Evolutionary conservation across 2,113 vertebrate species (phyloP).

Genomic region (Crotophaga sulcirostris): DNA sequence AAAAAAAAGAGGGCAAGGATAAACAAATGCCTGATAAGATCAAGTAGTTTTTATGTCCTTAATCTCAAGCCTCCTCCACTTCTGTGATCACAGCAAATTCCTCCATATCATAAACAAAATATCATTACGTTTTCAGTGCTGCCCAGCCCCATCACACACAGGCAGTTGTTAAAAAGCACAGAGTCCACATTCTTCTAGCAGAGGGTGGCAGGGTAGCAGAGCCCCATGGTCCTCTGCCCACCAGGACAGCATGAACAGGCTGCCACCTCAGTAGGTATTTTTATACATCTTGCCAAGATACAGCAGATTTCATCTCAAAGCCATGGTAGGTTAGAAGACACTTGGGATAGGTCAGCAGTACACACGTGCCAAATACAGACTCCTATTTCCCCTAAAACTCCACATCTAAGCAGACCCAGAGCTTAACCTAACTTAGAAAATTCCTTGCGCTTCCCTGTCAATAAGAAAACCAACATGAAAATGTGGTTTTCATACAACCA

Average conservation of each 20-base stretch:
- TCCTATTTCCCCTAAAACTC: neutral
- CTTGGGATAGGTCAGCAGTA: neutral
- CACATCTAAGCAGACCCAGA: neutral
- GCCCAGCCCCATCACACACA: neutral
- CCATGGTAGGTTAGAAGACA: neutral
- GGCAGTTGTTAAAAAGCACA: neutral
- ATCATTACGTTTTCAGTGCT: neutral
- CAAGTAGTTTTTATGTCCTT: neutral
- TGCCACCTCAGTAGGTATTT: neutral
- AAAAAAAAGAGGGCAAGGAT: neutral
- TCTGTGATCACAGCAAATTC: neutral
- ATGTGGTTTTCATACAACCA: neutral
- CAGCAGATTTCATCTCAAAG: neutral
- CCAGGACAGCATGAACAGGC: neutral
- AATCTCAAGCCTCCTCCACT: neutral
- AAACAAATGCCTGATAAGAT: rapidly evolving
- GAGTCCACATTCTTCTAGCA: neutral
- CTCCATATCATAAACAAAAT: neutral
- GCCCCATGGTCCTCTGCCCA: neutral
- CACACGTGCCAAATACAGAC: neutral
- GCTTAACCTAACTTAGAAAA: neutral
- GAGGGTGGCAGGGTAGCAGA: neutral
- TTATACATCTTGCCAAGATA: neutral
- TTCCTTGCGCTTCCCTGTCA: neutral
- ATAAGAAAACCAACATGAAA: neutral